These are phyloP conservation scores for Hepsetus odoe DNA, from an alignment of 2,113 vertebrate species.

Conservation along the genomic window DNA sequence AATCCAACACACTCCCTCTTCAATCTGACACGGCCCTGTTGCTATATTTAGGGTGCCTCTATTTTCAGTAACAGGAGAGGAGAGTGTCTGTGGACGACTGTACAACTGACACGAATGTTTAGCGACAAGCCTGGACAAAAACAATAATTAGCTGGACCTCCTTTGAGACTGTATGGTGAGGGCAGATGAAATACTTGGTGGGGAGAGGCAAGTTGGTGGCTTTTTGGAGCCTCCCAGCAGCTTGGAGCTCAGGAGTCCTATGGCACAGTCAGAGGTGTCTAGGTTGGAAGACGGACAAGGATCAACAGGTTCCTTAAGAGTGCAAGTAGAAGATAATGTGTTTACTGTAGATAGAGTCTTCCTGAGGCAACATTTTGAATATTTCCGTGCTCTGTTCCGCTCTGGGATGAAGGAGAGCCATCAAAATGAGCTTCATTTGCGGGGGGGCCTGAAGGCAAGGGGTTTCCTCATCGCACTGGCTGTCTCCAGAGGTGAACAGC, in stretches of 20 bases:
- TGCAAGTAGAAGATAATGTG: conserved; percentile 82
- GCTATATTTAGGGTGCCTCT: conserved; percentile 76
- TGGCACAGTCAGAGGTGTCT: conserved; percentile 37
- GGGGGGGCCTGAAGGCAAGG: conserved; percentile 76
- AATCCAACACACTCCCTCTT: conserved; percentile 48
- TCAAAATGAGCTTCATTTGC: conserved; percentile 80
- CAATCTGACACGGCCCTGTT: conserved; percentile 60
- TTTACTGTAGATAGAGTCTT: conserved; percentile 81
- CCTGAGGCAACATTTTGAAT: conserved; percentile 82
- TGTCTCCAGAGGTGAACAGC: conserved; percentile 82
- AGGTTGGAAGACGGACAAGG: conserved; percentile 36
- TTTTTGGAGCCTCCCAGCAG: conserved; percentile 67
- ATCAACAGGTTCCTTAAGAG: conserved; percentile 65
- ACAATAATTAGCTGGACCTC: conserved; percentile 8
- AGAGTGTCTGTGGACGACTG: conserved; percentile 51
- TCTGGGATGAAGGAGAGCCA: conserved; percentile 90
- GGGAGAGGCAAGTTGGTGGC: conserved; percentile 38
- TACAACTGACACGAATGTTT: conserved; percentile 63
- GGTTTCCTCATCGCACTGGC: conserved; percentile 83
- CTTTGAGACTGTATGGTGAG: conserved; percentile 39
- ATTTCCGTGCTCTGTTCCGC: conserved; percentile 90
- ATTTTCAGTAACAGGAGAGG: conserved; percentile 71
- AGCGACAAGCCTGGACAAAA: conserved; percentile 50
- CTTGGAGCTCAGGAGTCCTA: conserved; percentile 42
- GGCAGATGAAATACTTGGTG: conserved; percentile 39